Conservation (phyloP, 2,888 invertebrate genomes). For the Parnassius mnemosyne region DNA sequence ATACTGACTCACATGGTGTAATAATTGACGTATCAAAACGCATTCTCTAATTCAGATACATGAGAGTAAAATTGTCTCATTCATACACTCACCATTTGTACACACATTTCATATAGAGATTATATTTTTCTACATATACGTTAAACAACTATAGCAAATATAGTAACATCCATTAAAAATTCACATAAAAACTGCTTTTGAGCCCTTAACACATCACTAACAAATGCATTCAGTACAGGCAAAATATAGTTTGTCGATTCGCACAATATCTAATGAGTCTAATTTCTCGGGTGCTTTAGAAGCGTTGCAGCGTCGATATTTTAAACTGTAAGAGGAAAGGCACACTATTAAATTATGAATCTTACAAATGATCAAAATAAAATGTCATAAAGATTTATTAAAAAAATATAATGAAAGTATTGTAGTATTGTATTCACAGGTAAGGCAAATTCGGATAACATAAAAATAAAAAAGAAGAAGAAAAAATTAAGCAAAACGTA, state of each 20-base stretch:
- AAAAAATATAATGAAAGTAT: not conserved
- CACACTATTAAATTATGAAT: conserved; percentile 4
- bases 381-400: too few relatives aligned
- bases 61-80: conserved; percentile 40
- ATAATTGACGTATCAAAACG: conserved; percentile 58
- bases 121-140: conserved; percentile 46
- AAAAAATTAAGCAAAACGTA: too few relatives aligned
- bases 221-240: conserved; percentile 55
- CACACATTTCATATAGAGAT: conserved; percentile 47
- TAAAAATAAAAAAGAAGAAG: too few relatives aligned
- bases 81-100: conserved; percentile 9
- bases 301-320: conserved; percentile 37
- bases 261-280: conserved; percentile 19
- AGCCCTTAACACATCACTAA: conserved; percentile 63
- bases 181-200: conserved; percentile 75
- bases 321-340: conserved; percentile 63
- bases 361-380: too few relatives aligned
- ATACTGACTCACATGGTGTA: conserved; percentile 69
- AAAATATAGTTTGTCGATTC: conserved; percentile 32
- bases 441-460: too few relatives aligned
- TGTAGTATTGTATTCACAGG: too few relatives aligned
- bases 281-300: conserved; percentile 11
- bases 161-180: conserved; percentile 65
- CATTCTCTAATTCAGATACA: conserved; percentile 42
- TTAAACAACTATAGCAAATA: conserved; percentile 44